A percentile compares a stretch with the other conserved stretches of the same genome.
These are phyloP conservation scores for Semibalanus balanoides DNA, from an alignment of 1,140 invertebrate genomes.

Conservation along the genomic window DNA sequence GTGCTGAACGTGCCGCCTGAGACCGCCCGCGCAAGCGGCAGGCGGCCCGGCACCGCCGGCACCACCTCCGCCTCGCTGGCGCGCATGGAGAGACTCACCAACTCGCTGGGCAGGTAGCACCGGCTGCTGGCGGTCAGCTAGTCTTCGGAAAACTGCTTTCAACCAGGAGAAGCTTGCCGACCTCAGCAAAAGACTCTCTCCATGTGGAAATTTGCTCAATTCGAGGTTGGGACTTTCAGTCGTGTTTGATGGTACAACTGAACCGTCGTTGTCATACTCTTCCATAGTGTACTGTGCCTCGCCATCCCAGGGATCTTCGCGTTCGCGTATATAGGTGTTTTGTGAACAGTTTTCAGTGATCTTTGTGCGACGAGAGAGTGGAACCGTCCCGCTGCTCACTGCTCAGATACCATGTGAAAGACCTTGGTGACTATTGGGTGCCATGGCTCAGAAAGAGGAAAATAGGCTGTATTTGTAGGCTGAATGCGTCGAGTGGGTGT, in stretches of 20 bases:
- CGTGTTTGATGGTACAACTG: neutral
- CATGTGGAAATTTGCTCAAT: neutral
- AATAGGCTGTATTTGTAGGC: neutral
- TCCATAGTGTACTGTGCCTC: neutral
- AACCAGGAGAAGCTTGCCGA: neutral
- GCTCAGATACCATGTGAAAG: too few species aligned
- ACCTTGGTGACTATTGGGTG: too few species aligned
- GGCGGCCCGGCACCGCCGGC: neutral
- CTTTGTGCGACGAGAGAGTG: neutral
- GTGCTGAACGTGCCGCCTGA: neutral
- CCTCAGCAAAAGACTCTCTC: neutral
- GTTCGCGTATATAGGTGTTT: neutral
- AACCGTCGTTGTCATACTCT: neutral
- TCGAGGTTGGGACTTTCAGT: neutral
- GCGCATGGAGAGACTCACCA: neutral
- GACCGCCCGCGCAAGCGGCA: neutral
- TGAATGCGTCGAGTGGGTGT: too few species aligned
- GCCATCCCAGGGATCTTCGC: neutral
- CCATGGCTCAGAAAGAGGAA: neutral
- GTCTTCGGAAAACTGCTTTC: too few species aligned
- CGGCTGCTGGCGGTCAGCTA: neutral
- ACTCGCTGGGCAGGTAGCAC: neutral
- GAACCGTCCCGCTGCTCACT: neutral
- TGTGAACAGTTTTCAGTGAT: neutral
- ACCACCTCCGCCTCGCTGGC: neutral